A percentile compares a stretch with the other conserved stretches of the same genome.
Conservation (phyloP, 2,888 invertebrate genomes). For the Cephus runcator region DNA sequence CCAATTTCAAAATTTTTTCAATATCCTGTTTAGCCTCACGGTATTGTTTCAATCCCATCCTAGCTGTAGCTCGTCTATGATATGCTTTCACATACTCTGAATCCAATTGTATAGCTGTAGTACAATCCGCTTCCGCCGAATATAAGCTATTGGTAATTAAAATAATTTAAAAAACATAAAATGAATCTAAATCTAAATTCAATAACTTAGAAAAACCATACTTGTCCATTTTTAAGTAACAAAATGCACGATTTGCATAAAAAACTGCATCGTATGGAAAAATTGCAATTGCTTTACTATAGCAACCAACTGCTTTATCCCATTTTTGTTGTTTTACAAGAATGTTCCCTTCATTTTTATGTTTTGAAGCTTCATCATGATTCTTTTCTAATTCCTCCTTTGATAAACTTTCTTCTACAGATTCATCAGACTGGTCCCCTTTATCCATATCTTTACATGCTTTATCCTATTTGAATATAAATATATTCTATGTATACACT, state of each 20-base stretch:
- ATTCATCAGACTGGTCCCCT: slow-evolving; percentile 51
- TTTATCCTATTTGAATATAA: slow-evolving; percentile 67
- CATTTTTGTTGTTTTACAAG: slow-evolving; percentile 83
- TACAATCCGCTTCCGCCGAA: slow-evolving; percentile 84
- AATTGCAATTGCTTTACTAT: slow-evolving; percentile 86
- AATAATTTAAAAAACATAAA: slow-evolving; percentile 25
- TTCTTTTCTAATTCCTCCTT: slow-evolving; percentile 67
- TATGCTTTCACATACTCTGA: slow-evolving; percentile 85
- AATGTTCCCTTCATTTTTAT: slow-evolving; percentile 85
- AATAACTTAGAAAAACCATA: slow-evolving; percentile 61
- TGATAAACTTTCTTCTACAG: slow-evolving; percentile 66
- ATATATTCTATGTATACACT: not conserved
- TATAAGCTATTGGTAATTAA: slow-evolving; percentile 67
- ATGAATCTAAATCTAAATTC: slow-evolving; percentile 2
- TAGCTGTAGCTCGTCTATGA: slow-evolving; percentile 81
- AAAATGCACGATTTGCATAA: slow-evolving; percentile 89
- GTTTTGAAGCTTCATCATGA: slow-evolving; percentile 73
- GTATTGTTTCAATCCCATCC: slow-evolving; percentile 77
- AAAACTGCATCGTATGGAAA: slow-evolving; percentile 83
- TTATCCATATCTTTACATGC: slow-evolving; percentile 71
- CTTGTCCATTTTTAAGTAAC: slow-evolving; percentile 84
- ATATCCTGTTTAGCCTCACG: slow-evolving; percentile 80
- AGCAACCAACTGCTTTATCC: slow-evolving; percentile 86
- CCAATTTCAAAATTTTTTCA: slow-evolving; percentile 75
- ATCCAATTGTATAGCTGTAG: slow-evolving; percentile 81